Conservation (phyloP, 2,113 vertebrate species). For the Pomatostomus ruficeps region DNA sequence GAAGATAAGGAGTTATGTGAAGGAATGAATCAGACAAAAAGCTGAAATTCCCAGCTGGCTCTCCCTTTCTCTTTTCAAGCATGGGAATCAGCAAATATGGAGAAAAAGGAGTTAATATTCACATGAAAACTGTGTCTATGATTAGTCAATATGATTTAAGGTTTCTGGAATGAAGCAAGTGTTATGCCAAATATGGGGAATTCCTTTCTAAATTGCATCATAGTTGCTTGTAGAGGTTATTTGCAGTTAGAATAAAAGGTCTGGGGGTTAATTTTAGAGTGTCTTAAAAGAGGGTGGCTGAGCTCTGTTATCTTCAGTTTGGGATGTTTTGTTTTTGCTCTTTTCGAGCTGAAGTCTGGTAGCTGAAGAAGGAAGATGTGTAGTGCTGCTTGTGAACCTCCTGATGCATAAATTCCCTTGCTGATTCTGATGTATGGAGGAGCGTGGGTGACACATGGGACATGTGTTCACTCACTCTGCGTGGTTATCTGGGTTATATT, state of each 20-base stretch:
- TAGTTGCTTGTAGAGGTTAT: background rate
- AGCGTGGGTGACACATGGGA: background rate
- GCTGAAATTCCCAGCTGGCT: background rate
- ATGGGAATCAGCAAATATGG: background rate
- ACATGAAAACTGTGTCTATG: background rate
- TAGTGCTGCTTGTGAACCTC: background rate
- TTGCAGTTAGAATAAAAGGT: conserved; percentile 7
- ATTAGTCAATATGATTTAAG: conserved; percentile 24
- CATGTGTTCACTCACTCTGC: background rate
- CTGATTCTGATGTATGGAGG: background rate
- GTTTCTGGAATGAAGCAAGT: conserved; percentile 62
- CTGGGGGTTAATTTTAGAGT: background rate
- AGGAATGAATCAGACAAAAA: background rate
- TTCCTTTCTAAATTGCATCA: conserved; percentile 31
- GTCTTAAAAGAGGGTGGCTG: background rate
- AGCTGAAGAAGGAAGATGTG: background rate
- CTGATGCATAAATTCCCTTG: background rate
- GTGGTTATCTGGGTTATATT: background rate
- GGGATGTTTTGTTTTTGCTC: background rate
- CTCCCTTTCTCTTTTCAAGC: background rate
- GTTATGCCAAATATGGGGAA: conserved; percentile 66
- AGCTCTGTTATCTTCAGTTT: background rate
- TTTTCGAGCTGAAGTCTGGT: background rate
- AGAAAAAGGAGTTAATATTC: background rate
- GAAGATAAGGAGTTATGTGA: background rate